Base-by-base conservation (phyloP, 2,888 invertebrate species). In the Caenorhabditis afra region DNA sequence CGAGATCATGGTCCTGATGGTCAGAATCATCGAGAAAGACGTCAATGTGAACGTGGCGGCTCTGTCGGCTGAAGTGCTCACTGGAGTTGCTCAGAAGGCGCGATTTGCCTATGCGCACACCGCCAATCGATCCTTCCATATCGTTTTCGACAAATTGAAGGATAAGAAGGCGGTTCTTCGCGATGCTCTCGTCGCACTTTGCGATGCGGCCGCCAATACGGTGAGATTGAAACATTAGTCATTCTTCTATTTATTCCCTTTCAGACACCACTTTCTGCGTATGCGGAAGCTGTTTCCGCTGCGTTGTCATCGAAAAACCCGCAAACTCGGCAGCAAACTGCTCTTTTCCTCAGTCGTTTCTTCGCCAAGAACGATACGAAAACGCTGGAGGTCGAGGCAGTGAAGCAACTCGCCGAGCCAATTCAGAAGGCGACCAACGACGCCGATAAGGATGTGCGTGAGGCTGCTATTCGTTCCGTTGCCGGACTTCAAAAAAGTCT, bases 81-180 rank as follows among this genome's bases (percentile, higher is more conserved):
- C 94, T 1, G 93, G 93, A 85, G 91, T 99, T 47, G 97, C 97
- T 0, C 93, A 91, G 66, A 97, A 97, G 0, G 92, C 98, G 39
- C 94, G 96, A 68, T 95, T 94, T 90, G 94, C 94, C 77, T 99
- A 97, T 91, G 93, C 94, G 11, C 93, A 94, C 0, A 96, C 96
- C 91, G 94, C 96, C 0, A 41, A 65, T 8, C 71, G 81, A 37
- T 73, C 84, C 62, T 87, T 92, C 68, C 88, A 91, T 92, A 90
- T 94, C 0, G 92, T 96, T 58, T 91, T 98, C 39, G 97, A 97
- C 87, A 98, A 98, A 91, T 97, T 99, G 90, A 96, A 96, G 89
- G 98, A 99, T 91, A 98, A 96, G 92, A 99, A 99, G 90, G 92
- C 94, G 1, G 94, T 94, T 88, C 96, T 98, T 1, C 96, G 97